Evolutionary conservation across 1,140 invertebrate species (phyloP), one percentile per base, ranked within the genome.

Genomic region (Aphaenogaster ashmeadi): DNA sequence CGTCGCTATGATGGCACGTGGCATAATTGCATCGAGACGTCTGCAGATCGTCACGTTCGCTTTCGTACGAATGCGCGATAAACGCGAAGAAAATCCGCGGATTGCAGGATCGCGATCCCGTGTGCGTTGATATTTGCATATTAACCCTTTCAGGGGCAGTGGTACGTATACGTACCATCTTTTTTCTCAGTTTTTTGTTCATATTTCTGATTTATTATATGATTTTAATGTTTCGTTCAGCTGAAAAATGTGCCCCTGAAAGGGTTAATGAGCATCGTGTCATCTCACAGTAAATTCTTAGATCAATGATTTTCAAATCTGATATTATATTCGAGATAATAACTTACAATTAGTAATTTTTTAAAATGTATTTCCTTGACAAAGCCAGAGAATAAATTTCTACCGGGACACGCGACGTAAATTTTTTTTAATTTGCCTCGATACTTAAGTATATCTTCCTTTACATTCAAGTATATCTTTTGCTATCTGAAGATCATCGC

Each of bases 1-100:
- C 13, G 47, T 72, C 44, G 1, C 13, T 8, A 36, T 62, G 27
- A 36, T n/a, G n/a, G 36, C 18, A 41, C 11, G 58, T 66, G 64
- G 9, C 64, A 18, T 62, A 66, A 41, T 66, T 18, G 18, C 64
- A n/a, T 9, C 7, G 11, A 60, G 27, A 15, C 15, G 3, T 50
- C 41, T 27, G 44, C 47, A 7, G 21, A 80, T 80, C 47, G 7
- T 1, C 62, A 81, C 79, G 11, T 71, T 81, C 79, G 21, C 79
- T 81, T 81, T 81, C 79, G 27, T 9, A 62, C 2, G 58, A 62
- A 64, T 62, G 27, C 27, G 33, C 9, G 27, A 44, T 60, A 27
- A 36, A 67, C 11, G 3, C 9, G 4, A 38, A 3, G 56, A 27
- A 56, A 44, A 71, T 33, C 18, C n/a, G n/a, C 21, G 27, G 41